Conservation (phyloP, 1,140 invertebrate genomes). For the Leguminivora glycinivorella region DNA sequence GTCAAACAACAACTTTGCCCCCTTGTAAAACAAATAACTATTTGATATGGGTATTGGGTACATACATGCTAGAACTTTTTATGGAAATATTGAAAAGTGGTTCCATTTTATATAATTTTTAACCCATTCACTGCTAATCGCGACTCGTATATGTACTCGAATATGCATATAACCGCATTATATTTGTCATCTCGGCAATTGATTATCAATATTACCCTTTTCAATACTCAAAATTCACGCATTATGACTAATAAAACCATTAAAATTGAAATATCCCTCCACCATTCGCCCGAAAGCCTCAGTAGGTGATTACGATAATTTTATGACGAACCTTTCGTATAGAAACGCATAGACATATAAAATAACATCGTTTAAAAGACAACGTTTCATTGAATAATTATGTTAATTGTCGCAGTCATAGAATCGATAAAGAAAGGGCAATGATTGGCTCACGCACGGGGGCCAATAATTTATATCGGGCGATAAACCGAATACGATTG, state of each 20-base stretch:
- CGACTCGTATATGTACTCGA: too few relatives aligned
- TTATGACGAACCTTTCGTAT: slow-evolving; percentile 1
- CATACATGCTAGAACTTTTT: too few relatives aligned
- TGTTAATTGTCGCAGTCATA: slow-evolving; percentile 22
- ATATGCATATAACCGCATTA: too few relatives aligned
- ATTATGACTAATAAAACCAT: neutral
- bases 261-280: neutral
- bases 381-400: slow-evolving; percentile 30
- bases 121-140: too few relatives aligned
- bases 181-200: too few relatives aligned
- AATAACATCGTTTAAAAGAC: neutral
- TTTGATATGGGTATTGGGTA: too few relatives aligned
- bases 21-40: too few relatives aligned
- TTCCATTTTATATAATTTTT: too few relatives aligned
- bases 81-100: too few relatives aligned
- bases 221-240: neutral
- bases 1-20: too few relatives aligned
- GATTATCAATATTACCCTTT: neutral
- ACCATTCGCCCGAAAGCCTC: neutral
- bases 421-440: slow-evolving; percentile 20
- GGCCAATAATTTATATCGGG: slow-evolving; percentile 25
- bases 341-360: slow-evolving; percentile 3
- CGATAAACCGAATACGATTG: neutral
- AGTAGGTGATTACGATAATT: slow-evolving; percentile 22
- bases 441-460: neutral